These are phyloP conservation scores for Morone chrysops DNA, from an alignment of 2,113 vertebrate species.

Conservation along the genomic window DNA sequence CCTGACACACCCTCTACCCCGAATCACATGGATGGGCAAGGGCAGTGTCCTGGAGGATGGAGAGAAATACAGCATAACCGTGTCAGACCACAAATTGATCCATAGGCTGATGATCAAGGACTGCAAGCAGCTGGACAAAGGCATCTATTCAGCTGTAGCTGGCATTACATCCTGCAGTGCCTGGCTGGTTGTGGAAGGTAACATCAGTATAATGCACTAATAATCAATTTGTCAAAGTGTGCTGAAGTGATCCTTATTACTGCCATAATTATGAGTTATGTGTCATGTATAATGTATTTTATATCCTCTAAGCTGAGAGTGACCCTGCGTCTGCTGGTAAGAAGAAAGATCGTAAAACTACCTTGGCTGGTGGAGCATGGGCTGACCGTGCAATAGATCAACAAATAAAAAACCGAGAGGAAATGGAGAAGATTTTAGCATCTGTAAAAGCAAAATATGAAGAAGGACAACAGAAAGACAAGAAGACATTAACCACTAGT, in stretches of 20 bases:
- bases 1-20: constrained; percentile 81
- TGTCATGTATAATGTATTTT: constrained; percentile 7
- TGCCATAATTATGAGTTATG: neutral
- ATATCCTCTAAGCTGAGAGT: constrained; percentile 57
- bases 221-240: neutral
- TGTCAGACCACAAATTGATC: constrained; percentile 85
- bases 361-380: constrained; percentile 47
- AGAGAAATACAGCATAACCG: constrained; percentile 80
- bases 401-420: constrained; percentile 65
- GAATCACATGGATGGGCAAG: constrained; percentile 84
- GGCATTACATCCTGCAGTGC: constrained; percentile 86
- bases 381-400: constrained; percentile 73
- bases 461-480: constrained; percentile 29
- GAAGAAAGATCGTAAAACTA: constrained; percentile 63
- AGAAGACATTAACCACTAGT: neutral
- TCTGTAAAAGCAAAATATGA: constrained; percentile 53
- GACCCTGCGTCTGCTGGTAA: constrained; percentile 41
- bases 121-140: constrained; percentile 80
- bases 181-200: constrained; percentile 89
- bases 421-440: constrained; percentile 68
- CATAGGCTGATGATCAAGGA: constrained; percentile 86
- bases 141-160: constrained; percentile 85
- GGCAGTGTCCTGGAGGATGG: constrained; percentile 74
- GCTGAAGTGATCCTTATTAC: neutral
- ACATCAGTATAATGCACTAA: constrained; percentile 18